These are phyloP conservation scores for Polyergus mexicanus DNA, from an alignment of 1,140 invertebrate genomes.

Conservation along the genomic window DNA sequence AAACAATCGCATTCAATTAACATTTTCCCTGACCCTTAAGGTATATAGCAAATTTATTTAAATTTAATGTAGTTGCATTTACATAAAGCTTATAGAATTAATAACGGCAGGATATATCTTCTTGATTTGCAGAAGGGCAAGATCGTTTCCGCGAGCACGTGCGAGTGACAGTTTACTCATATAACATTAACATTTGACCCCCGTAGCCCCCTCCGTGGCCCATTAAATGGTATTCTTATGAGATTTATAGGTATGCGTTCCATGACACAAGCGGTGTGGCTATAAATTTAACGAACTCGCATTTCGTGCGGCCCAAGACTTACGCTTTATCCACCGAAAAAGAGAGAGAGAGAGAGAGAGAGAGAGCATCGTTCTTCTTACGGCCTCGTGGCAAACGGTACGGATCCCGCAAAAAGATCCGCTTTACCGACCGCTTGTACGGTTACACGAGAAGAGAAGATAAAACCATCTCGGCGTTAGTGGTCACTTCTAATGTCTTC, in stretches of 20 bases:
- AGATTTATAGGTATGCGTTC: constrained; percentile 56
- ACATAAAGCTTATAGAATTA: constrained; percentile 7
- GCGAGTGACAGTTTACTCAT: constrained; percentile 31
- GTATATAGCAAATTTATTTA: neutral
- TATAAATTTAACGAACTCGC: constrained; percentile 56
- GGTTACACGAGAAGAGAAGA: constrained; percentile 26
- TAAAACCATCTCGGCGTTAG: constrained; percentile 48
- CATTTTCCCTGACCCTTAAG: neutral
- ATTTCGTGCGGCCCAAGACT: constrained; percentile 46
- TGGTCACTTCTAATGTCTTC: constrained; percentile 53
- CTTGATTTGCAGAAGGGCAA: constrained; percentile 19
- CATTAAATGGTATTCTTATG: constrained; percentile 49
- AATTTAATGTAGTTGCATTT: neutral
- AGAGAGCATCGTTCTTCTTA: constrained; percentile 46
- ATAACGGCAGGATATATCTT: constrained; percentile 6
- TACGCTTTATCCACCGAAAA: constrained; percentile 47
- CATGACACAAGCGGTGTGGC: constrained; percentile 30
- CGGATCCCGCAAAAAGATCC: constrained; percentile 27
- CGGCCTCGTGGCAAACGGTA: constrained; percentile 18
- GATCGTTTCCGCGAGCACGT: neutral
- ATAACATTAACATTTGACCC: constrained; percentile 18
- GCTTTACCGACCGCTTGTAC: constrained; percentile 41
- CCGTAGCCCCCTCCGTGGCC: neutral
- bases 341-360: constrained; percentile 1
- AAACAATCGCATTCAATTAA: neutral